phyloP scores from a whole-genome alignment of 53 echinoderm and acorn worm species.

The Actinopyga echinites region DNA sequence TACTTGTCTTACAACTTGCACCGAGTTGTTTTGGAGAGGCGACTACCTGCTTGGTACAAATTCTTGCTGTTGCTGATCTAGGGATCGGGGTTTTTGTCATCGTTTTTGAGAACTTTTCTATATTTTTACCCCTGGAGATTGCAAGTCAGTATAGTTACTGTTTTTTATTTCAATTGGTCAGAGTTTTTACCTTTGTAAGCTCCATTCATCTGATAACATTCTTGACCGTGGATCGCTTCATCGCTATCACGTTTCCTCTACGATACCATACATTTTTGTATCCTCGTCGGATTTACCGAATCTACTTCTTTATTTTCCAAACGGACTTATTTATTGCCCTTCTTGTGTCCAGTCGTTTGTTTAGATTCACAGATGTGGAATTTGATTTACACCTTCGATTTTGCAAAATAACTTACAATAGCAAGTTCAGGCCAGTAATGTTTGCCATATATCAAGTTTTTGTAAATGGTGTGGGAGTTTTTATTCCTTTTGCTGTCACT shows the following conservation, averaged over 20 bases:
- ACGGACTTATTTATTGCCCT: not conserved
- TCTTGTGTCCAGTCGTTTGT: not conserved
- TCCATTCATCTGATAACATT: not conserved
- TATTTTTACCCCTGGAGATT: not conserved
- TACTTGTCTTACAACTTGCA: not conserved
- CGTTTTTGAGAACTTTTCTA: not conserved
- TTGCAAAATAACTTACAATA: not conserved
- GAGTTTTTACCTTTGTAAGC: not conserved
- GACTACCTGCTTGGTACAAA: not conserved
- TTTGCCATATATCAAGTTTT: not conserved
- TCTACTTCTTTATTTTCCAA: too few relatives aligned
- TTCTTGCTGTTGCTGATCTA: constrained; percentile 5
- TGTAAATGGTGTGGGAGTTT: not conserved
- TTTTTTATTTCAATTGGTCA: not conserved
- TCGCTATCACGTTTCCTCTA: not conserved
- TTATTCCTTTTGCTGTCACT: not conserved
- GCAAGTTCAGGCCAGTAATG: not conserved
- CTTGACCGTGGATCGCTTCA: not conserved
- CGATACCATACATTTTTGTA: too few relatives aligned
- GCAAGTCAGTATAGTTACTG: not conserved
- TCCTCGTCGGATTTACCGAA: too few relatives aligned
- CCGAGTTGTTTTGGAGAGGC: too few relatives aligned
- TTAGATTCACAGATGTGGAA: not conserved
- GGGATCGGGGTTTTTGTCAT: not conserved
- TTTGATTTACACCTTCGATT: not conserved